These are phyloP conservation scores for Hydroisotoma schaefferi DNA, from an alignment of 2,888 invertebrate genomes.

Conservation along the genomic window DNA sequence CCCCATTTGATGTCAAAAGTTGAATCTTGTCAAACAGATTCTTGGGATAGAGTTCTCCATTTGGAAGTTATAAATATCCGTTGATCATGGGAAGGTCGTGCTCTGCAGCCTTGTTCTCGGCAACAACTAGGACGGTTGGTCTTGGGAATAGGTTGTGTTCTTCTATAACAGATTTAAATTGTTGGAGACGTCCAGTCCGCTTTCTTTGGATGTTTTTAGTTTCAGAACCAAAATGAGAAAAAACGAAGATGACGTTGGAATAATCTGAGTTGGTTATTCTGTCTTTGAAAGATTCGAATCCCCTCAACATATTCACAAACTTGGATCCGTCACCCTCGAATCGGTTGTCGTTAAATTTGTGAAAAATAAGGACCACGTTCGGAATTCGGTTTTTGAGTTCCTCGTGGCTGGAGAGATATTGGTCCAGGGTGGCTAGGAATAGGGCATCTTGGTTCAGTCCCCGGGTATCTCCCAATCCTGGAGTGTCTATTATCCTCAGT, in stretches of 20 bases:
- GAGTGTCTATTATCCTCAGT: constrained; percentile 26
- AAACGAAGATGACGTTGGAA: constrained; percentile 32
- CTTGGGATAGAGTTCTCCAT: too few species aligned
- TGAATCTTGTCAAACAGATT: constrained; percentile 30
- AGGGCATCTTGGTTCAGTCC: constrained; percentile 29
- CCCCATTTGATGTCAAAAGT: constrained; percentile 7
- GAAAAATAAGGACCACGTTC: constrained; percentile 33
- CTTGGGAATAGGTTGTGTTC: constrained; percentile 19
- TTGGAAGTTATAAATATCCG: too few species aligned
- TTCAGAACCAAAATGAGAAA: constrained; percentile 27
- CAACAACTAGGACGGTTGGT: constrained; percentile 25
- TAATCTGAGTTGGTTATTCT: constrained; percentile 27
- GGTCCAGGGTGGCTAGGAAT: constrained; percentile 27
- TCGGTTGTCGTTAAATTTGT: constrained; percentile 32
- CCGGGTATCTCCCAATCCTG: constrained; percentile 11
- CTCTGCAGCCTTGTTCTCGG: constrained; percentile 28
- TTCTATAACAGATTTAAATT: constrained; percentile 20
- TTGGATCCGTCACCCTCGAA: constrained; percentile 18
- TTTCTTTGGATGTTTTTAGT: constrained; percentile 1
- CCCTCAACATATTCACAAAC: constrained; percentile 33
- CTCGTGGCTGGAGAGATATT: constrained; percentile 20
- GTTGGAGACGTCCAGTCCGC: not conserved
- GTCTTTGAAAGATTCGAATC: constrained; percentile 19
- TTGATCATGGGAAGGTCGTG: constrained; percentile 20
- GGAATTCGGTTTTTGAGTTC: constrained; percentile 29